Evolutionary conservation across 2,797 vertebrate species (phyloP).

Genomic region (Acomys russatus): DNA sequence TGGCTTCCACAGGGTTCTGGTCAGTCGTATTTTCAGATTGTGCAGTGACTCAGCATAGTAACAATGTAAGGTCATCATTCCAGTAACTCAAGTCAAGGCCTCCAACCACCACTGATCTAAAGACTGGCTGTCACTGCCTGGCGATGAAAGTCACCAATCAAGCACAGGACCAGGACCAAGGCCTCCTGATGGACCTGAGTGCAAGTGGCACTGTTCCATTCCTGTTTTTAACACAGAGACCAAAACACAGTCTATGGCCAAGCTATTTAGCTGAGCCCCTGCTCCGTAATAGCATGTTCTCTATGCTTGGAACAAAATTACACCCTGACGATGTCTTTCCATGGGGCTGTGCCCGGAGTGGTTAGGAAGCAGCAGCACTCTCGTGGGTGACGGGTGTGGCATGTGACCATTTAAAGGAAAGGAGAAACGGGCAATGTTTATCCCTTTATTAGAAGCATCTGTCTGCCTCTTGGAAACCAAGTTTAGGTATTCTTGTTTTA

Average conservation of each 20-base stretch:
- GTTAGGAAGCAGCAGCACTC: constrained; percentile 17
- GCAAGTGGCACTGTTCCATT: constrained; percentile 1
- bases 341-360: constrained; percentile 59
- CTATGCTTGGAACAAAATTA: constrained; percentile 70
- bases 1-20: constrained; percentile 11
- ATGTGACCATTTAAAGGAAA: background rate
- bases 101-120: background rate
- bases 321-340: constrained; percentile 75
- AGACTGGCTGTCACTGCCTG: background rate
- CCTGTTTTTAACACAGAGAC: constrained; percentile 62
- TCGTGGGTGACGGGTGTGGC: constrained; percentile 49
- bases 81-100: background rate
- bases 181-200: background rate
- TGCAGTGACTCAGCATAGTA: constrained; percentile 22
- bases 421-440: background rate
- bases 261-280: background rate
- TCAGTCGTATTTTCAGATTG: background rate
- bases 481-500: background rate
- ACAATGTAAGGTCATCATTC: background rate
- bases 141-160: constrained; percentile 39
- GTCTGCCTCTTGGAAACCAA: background rate
- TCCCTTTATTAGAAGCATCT: constrained; percentile 10
- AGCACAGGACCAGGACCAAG: background rate
- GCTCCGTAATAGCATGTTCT: constrained; percentile 72
- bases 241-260: constrained; percentile 21